Evolutionary conservation across 2,113 vertebrate genomes (phyloP), one percentile per base, ranked within the genome.

Genomic region (Podarcis cretensis): DNA sequence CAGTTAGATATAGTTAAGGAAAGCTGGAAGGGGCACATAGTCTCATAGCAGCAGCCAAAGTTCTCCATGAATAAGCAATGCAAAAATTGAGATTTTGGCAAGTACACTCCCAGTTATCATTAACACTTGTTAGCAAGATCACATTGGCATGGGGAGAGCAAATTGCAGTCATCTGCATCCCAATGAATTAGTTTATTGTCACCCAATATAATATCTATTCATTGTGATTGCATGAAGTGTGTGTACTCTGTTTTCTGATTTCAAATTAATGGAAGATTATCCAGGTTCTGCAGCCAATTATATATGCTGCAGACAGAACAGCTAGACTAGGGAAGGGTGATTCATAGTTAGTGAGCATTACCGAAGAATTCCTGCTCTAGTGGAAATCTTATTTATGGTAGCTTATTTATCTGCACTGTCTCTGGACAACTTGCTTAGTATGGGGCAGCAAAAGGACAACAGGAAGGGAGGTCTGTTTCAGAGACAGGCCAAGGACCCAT

Each of bases 281-380:
- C 90, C 91, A 85, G 76, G 86, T 94, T 75, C 90, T 43, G 71
- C 1, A 79, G 4, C 63, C 71, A 89, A 89, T 86, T 84, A 87
- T 80, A 81, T 65, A 76, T 83, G 71, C 87, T 87, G 81, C 27
- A 92, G 65, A 75, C 69, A 83, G 3, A 6, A 13, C 35, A 16
- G 13, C 21, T 74, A 0, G 77, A 77, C 90, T 69, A 92, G 48
- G 0, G 75, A 89, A 73, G 89, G 30, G 3, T 3, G 87, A 91
- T 73, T 73, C 77, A 30, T 85, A 82, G 91, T 83, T 87, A 30
- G 48, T 21, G 0, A 1, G 88, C 80, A 0, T 71, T 8, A 77
- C 82, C 40, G 81, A 20, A 91, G 90, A 89, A 91, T 92, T 95
- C 91, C 89, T 54, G 48, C 48, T 54, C 48, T 10, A 10, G 48